A percentile compares a stretch with the other conserved stretches of the same genome.
Evolutionary conservation across 1,140 invertebrate genomes (phyloP).

Genomic region (Drosophila novamexicana): DNA sequence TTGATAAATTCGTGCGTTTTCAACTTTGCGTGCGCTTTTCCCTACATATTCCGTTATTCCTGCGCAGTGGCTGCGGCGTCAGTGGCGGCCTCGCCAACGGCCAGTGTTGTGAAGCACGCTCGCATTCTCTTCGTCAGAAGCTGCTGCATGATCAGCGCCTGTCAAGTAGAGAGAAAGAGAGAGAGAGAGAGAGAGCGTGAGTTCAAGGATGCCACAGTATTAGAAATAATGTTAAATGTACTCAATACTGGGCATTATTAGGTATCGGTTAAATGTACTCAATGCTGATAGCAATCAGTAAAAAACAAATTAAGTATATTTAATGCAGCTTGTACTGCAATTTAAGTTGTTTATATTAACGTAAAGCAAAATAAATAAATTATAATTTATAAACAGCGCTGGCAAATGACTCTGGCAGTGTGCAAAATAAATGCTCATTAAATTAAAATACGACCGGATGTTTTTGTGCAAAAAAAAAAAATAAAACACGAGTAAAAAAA

Average conservation of each 20-base stretch:
- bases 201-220: conserved; percentile 12
- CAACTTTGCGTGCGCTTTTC: conserved; percentile 31
- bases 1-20: conserved; percentile 67
- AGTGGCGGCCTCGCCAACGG: conserved; percentile 9
- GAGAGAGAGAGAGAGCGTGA: not conserved
- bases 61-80: not conserved
- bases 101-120: conserved; percentile 51
- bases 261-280: not conserved
- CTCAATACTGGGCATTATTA: not conserved
- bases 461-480: conserved; percentile 62
- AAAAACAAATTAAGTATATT: not conserved
- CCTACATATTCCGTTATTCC: conserved; percentile 42
- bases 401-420: conserved; percentile 59
- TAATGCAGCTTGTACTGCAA: not conserved
- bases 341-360: conserved; percentile 12
- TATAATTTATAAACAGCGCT: conserved; percentile 50
- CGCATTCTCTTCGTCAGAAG: conserved; percentile 17
- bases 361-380: conserved; percentile 52
- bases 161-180: conserved; percentile 21
- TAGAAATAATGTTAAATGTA: conserved; percentile 1
- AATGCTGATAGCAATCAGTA: not conserved
- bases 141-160: conserved; percentile 42
- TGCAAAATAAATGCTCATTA: conserved; percentile 77
- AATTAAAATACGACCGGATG: conserved; percentile 82
- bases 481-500: conserved; percentile 27